Evolutionary conservation across 2,797 vertebrate species (phyloP).

Genomic region (Mormyrops attenuatus): DNA sequence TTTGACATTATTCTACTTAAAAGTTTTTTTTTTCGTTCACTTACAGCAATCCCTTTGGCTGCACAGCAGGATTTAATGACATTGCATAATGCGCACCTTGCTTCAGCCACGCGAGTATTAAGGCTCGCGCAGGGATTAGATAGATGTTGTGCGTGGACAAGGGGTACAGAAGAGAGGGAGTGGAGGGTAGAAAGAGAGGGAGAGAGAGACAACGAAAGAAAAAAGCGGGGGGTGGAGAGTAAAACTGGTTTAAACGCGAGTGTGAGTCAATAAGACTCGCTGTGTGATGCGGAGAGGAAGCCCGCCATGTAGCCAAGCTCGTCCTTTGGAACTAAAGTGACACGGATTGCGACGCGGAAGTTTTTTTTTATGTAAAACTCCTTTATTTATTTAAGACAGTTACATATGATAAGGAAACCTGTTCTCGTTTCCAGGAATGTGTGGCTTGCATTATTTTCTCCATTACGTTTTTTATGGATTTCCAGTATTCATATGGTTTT

Average conservation of each 20-base stretch:
- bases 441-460: slow-evolving; percentile 36
- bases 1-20: neutral
- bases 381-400: slow-evolving; percentile 28
- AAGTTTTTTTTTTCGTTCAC: neutral
- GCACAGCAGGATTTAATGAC: neutral
- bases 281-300: slow-evolving; percentile 33
- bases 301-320: slow-evolving; percentile 29
- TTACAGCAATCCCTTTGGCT: neutral
- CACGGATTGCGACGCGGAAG: slow-evolving; percentile 34
- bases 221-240: slow-evolving; percentile 39
- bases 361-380: slow-evolving; percentile 28
- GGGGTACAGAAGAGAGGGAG: slow-evolving; percentile 18
- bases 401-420: slow-evolving; percentile 46
- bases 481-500: slow-evolving; percentile 47
- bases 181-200: neutral
- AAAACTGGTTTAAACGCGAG: slow-evolving; percentile 57
- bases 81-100: neutral
- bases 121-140: neutral
- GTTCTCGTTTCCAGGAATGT: slow-evolving; percentile 40
- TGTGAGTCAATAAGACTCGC: slow-evolving; percentile 43
- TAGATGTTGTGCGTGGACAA: slow-evolving; percentile 14
- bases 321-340: slow-evolving; percentile 49
- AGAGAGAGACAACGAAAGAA: slow-evolving; percentile 24
- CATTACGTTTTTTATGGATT: slow-evolving; percentile 50
- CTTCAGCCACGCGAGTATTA: neutral